Percentiles rank a stretch among this genome's conserved stretches.
These are phyloP conservation scores for Cuniculus paca DNA, from an alignment of 2,797 vertebrate genomes.

Conservation along the genomic window DNA sequence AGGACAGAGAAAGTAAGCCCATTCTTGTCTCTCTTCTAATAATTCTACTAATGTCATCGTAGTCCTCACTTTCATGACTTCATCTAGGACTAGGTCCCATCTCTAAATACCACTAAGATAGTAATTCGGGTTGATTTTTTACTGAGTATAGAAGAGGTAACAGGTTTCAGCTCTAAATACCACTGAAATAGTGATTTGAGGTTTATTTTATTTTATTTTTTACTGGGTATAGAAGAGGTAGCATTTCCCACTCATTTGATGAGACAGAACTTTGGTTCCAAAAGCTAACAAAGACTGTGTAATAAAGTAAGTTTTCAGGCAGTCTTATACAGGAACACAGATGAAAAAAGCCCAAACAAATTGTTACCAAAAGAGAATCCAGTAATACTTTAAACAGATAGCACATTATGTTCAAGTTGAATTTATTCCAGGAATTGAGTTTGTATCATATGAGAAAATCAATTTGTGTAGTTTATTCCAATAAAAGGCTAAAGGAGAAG, in stretches of 20 bases:
- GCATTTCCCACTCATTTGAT: background rate
- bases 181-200: accelerated
- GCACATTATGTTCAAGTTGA: background rate
- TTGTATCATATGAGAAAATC: background rate
- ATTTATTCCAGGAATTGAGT: background rate
- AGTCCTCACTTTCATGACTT: too few relatives aligned
- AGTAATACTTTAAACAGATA: background rate
- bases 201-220: background rate
- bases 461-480: background rate
- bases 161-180: background rate
- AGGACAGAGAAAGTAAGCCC: background rate
- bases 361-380: background rate
- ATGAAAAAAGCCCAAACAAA: background rate
- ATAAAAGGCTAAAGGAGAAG: constrained; percentile 53
- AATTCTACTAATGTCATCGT: background rate
- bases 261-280: background rate
- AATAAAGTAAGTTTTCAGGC: background rate
- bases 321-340: background rate
- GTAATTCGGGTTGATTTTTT: background rate
- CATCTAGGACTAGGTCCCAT: too few relatives aligned
- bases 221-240: background rate
- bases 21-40: background rate
- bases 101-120: background rate
- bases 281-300: background rate
- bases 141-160: background rate